Evolutionary conservation across 1,140 invertebrate genomes (phyloP).

Genomic region (Tetraneura akinire): DNA sequence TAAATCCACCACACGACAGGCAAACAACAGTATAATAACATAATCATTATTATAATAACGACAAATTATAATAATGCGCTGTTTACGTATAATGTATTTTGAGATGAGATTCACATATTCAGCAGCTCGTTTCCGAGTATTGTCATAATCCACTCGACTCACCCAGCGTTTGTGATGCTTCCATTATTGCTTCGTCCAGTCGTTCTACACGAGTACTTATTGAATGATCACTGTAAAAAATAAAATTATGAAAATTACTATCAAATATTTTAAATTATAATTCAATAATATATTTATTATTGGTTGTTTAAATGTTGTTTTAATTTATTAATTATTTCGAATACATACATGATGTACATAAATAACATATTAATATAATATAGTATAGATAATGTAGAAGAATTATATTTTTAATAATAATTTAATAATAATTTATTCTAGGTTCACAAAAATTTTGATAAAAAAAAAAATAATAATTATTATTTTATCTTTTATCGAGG

Average conservation of each 20-base stretch:
- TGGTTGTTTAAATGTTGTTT: no score
- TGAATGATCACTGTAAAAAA: slow-evolving; percentile 37
- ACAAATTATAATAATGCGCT: neutral
- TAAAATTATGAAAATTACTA: neutral
- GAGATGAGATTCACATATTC: slow-evolving; percentile 9
- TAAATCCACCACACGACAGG: neutral
- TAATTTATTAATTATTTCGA: no score
- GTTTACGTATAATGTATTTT: neutral
- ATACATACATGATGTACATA: no score
- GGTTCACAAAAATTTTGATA: no score
- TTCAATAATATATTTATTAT: no score
- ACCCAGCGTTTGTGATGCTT: slow-evolving; percentile 18
- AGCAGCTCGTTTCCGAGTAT: slow-evolving; percentile 50
- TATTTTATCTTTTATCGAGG: no score
- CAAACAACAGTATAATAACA: neutral
- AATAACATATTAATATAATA: no score
- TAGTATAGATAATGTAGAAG: no score
- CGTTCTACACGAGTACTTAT: slow-evolving; percentile 47
- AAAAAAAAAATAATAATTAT: no score
- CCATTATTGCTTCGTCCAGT: slow-evolving; percentile 48
- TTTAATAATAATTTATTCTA: no score
- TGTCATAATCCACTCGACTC: slow-evolving; percentile 47
- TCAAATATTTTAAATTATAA: no score
- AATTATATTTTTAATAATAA: no score
- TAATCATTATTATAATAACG: neutral